These are phyloP conservation scores for Heteronetta atricapilla DNA, from an alignment of 2,113 vertebrate species.

Conservation along the genomic window DNA sequence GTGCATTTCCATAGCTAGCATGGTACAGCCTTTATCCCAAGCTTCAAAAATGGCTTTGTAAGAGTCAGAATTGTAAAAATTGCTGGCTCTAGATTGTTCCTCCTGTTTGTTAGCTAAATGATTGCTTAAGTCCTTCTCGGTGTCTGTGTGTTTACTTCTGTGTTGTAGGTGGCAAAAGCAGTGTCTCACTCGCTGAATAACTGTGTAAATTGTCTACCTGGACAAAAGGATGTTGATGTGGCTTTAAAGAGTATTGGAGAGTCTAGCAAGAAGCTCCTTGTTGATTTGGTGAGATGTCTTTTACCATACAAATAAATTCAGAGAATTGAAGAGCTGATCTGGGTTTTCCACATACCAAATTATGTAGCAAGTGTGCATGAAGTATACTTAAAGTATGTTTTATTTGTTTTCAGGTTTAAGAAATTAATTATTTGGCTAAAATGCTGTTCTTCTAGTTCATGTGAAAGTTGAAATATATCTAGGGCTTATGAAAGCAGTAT, in stretches of 20 bases:
- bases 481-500: neutral
- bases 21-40: neutral
- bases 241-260: slow-evolving; percentile 97
- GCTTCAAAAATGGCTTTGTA: neutral
- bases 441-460: neutral
- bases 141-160: neutral
- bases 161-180: slow-evolving; percentile 92
- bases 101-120: neutral
- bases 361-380: neutral
- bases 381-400: neutral
- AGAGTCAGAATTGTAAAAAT: neutral
- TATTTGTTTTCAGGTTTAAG: neutral
- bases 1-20: neutral
- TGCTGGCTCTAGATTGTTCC: neutral
- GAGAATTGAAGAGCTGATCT: neutral
- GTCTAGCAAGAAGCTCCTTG: slow-evolving; percentile 96
- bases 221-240: slow-evolving; percentile 98
- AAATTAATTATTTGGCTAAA: neutral
- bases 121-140: neutral
- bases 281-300: slow-evolving; percentile 88
- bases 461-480: neutral
- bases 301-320: neutral
- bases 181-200: slow-evolving; percentile 98
- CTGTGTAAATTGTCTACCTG: slow-evolving; percentile 98
- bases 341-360: neutral